Conservation (phyloP, 2,888 invertebrate species). For the Spialia ferax region DNA sequence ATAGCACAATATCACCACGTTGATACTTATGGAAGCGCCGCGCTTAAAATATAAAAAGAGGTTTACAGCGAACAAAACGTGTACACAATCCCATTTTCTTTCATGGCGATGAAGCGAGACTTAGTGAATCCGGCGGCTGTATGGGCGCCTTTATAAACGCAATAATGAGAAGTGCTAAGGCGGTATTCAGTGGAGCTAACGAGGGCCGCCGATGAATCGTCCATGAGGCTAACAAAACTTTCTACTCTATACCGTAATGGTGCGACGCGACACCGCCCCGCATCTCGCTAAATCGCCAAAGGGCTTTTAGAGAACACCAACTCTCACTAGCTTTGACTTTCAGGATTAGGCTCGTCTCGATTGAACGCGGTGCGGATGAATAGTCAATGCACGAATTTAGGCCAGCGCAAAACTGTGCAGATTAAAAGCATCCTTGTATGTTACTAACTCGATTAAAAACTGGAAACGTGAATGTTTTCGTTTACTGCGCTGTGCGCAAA, state of each 20-base stretch:
- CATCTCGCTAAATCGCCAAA: constrained; percentile 66
- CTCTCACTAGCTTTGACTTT: constrained; percentile 76
- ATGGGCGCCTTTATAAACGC: constrained; percentile 85
- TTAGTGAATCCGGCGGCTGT: constrained; percentile 81
- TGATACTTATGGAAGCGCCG: constrained; percentile 45
- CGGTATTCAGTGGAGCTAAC: constrained; percentile 81
- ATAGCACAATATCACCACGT: constrained; percentile 50
- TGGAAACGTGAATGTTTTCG: constrained; percentile 45
- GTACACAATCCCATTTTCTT: constrained; percentile 85
- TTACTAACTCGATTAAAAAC: constrained; percentile 50
- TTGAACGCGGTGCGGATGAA: constrained; percentile 73
- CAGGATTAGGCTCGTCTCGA: constrained; percentile 69
- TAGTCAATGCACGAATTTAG: constrained; percentile 72
- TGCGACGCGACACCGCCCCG: constrained; percentile 44
- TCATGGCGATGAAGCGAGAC: constrained; percentile 74
- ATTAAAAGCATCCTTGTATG: constrained; percentile 54
- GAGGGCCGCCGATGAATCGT: constrained; percentile 83
- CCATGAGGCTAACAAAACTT: constrained; percentile 81
- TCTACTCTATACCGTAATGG: constrained; percentile 66
- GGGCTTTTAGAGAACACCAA: constrained; percentile 75
- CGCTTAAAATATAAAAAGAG: constrained; percentile 65
- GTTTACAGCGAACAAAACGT: constrained; percentile 74
- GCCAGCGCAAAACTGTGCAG: constrained; percentile 55
- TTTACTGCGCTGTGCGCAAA: constrained; percentile 29
- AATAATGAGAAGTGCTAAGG: constrained; percentile 85